phyloP scores from a whole-genome alignment of 2,113 vertebrate genomes.

The Caloenas nicobarica region DNA sequence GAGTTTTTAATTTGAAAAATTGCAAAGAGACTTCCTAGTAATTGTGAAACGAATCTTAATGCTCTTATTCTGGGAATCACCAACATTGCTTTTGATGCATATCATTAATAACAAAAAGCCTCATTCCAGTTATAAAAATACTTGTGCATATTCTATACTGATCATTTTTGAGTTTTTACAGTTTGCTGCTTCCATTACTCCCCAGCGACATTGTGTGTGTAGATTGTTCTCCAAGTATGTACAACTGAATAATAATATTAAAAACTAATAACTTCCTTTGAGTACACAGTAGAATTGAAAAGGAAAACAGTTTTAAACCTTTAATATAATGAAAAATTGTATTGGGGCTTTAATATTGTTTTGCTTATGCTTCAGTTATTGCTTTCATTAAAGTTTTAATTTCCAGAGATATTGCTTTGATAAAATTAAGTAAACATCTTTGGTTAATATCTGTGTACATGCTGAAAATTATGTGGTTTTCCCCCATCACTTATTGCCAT shows the following conservation, averaged over 20 bases:
- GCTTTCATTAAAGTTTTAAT: constrained; percentile 76
- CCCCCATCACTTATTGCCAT: constrained; percentile 34
- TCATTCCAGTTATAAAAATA: constrained; percentile 23
- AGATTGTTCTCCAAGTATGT: constrained; percentile 42
- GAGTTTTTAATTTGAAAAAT: constrained; percentile 50
- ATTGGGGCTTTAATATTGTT: constrained; percentile 57
- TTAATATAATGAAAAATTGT: constrained; percentile 69
- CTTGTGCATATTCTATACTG: background rate
- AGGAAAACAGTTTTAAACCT: constrained; percentile 42
- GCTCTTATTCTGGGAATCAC: constrained; percentile 32
- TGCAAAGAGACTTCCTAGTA: constrained; percentile 22
- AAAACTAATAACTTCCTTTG: constrained; percentile 59
- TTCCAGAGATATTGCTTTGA: constrained; percentile 63
- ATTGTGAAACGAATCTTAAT: constrained; percentile 41
- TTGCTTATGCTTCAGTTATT: constrained; percentile 68
- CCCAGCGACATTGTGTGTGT: constrained; percentile 1
- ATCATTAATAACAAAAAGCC: constrained; percentile 47
- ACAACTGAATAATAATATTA: constrained; percentile 51
- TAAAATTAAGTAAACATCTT: constrained; percentile 70
- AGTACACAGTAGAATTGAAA: constrained; percentile 22
- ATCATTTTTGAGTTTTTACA: constrained; percentile 28
- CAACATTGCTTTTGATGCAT: constrained; percentile 21
- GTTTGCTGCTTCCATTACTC: constrained; percentile 46
- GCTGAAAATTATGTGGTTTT: constrained; percentile 29
- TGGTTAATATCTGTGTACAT: constrained; percentile 42